phyloP scores from a whole-genome alignment of 2,888 invertebrate genomes.

The Endotricha flammealis region DNA sequence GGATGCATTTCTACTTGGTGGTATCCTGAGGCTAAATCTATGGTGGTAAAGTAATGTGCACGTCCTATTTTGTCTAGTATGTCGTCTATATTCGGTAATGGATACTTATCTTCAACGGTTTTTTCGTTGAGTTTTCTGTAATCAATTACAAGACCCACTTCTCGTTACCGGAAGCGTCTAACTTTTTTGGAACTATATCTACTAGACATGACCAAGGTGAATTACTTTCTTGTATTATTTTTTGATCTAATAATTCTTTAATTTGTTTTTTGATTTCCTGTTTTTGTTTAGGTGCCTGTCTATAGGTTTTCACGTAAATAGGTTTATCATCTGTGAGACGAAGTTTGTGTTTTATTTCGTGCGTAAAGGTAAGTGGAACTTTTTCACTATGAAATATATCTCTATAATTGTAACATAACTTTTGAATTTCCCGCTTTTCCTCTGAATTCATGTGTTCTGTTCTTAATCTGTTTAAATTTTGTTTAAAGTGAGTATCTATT shows the following conservation, averaged over 20 bases:
- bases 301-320: conserved; percentile 21
- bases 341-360: conserved; percentile 37
- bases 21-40: conserved; percentile 26
- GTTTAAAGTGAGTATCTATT: conserved; percentile 3
- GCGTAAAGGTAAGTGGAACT: conserved; percentile 30
- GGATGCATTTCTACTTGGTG: conserved; percentile 19
- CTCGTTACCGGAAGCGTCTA: conserved; percentile 19
- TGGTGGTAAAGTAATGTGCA: conserved; percentile 24
- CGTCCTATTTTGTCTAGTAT: conserved; percentile 23
- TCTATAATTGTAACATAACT: conserved; percentile 26
- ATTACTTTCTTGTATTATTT: conserved; percentile 19
- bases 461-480: conserved; percentile 18
- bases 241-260: conserved; percentile 20
- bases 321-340: conserved; percentile 22
- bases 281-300: conserved; percentile 18
- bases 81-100: conserved; percentile 25
- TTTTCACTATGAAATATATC: conserved; percentile 35
- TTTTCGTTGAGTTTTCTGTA: conserved; percentile 23
- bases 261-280: conserved; percentile 22
- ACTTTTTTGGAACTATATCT: conserved; percentile 23
- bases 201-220: conserved; percentile 24
- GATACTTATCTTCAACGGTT: conserved; percentile 27
- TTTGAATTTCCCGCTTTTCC: conserved; percentile 25
- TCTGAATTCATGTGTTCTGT: conserved; percentile 28
- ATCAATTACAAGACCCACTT: conserved; percentile 24